Base-by-base conservation (phyloP, 2,797 vertebrate species). In the Tokudaia tokunoshimensis region DNA sequence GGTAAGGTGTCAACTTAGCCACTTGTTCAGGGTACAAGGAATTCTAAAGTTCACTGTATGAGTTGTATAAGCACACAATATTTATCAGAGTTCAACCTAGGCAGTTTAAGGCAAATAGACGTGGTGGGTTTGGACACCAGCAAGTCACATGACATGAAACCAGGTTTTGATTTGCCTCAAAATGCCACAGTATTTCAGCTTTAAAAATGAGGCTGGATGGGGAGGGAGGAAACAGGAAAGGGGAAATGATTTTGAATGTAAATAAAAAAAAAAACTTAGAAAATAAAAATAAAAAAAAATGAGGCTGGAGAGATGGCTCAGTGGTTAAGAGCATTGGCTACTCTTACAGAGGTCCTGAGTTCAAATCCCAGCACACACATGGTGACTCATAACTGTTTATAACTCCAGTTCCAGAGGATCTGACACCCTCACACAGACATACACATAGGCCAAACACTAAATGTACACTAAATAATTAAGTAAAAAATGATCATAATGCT, bases 1-100 rank as follows among this genome's bases (percentile, higher is more conserved):
- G 99, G 99, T 99, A 99, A 99, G 99, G 94, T 94, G 70, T 89
- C 95, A 96, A 94, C 97, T 95, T 0, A 0, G 52, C 94, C 91
- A 86, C 63, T 50, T 10, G 12, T 2, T 93, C 92, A 87, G 44
- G 97, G 95, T 96, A 83, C 78, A 26, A 29, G 14, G 31, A 44
- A 97, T 34, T 96, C 96, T 87, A 70, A 63, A 52, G 70, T 74
- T 5, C 94, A 92, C 95, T 95, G 0, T 0, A 29, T 44, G 8
- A 94, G 94, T 95, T 90, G 93, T 74, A 89, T 97, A 89, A 96
- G 97, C 92, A 97, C 92, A 34, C 87, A 94, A 44, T 84, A 90
- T 67, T 89, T 78, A 95, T 85, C 86, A 90, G 84, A 88, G 63
- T 88, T 94, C 87, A 95, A 79, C 61, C 26, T 80, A 52, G 57